phyloP scores from a whole-genome alignment of 2,888 invertebrate species.

The Helleia helle region DNA sequence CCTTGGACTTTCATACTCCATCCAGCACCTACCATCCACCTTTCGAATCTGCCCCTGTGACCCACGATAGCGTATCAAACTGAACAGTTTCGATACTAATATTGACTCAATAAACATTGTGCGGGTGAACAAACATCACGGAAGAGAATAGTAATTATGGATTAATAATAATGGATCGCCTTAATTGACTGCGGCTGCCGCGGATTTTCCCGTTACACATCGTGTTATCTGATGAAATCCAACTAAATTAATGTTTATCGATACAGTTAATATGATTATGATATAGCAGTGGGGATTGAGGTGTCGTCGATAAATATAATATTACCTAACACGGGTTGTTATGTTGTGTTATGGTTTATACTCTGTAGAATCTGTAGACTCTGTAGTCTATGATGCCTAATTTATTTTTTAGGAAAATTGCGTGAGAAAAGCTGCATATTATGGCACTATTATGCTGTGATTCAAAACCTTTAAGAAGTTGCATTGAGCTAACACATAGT shows the following conservation, averaged over 20 bases:
- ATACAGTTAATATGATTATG: slow-evolving; percentile 19
- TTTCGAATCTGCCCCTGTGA: slow-evolving; percentile 2
- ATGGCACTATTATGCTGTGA: too few relatives aligned
- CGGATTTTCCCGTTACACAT: slow-evolving; percentile 22
- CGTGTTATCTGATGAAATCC: slow-evolving; percentile 21
- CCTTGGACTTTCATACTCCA: too few relatives aligned
- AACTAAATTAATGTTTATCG: slow-evolving; percentile 23
- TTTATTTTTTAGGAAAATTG: too few relatives aligned
- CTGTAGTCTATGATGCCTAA: too few relatives aligned
- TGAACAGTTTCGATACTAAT: slow-evolving; percentile 36
- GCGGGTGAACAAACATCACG: slow-evolving; percentile 36
- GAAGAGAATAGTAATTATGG: slow-evolving; percentile 44
- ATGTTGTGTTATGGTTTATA: too few relatives aligned
- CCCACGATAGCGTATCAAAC: slow-evolving; percentile 12
- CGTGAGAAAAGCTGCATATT: too few relatives aligned
- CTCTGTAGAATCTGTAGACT: too few relatives aligned
- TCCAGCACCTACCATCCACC: too few relatives aligned
- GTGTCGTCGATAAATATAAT: not conserved
- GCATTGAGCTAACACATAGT: too few relatives aligned
- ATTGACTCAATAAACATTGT: slow-evolving; percentile 42
- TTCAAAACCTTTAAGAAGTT: too few relatives aligned
- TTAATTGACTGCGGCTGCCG: slow-evolving; percentile 29
- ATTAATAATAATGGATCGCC: slow-evolving; percentile 52
- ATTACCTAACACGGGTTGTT: not conserved
- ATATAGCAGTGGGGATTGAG: slow-evolving; percentile 10